These are phyloP conservation scores for Myanophis thanlyinensis DNA, from an alignment of 2,113 vertebrate genomes.

Conservation along the genomic window DNA sequence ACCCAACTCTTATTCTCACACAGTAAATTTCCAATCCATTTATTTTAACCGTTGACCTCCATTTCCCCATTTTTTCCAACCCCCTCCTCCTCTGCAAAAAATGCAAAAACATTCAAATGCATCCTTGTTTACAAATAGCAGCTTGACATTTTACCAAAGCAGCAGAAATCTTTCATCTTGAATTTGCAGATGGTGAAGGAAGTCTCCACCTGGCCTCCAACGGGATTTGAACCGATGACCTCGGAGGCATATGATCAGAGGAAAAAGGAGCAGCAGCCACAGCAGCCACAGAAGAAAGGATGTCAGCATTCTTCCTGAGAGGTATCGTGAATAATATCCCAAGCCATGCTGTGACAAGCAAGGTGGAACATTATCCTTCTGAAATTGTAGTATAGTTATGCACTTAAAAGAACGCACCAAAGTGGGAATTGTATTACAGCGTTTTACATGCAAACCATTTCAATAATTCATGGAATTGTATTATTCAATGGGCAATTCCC, in stretches of 20 bases:
- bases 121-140: constrained; percentile 13
- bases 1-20: not conserved
- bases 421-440: constrained; percentile 31
- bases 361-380: constrained; percentile 8
- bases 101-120: constrained; percentile 15
- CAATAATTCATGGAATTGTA: constrained; percentile 47
- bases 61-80: not conserved
- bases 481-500: constrained; percentile 33
- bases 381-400: not conserved
- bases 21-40: not conserved
- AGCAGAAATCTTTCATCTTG: constrained; percentile 4
- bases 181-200: constrained; percentile 60
- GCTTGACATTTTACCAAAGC: not conserved
- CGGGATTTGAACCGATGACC: constrained; percentile 48
- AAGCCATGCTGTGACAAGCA: not conserved
- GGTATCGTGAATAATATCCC: constrained; percentile 32
- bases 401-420: not conserved
- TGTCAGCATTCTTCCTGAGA: constrained; percentile 62
- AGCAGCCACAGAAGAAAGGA: constrained; percentile 32
- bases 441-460: not conserved
- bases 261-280: not conserved
- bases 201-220: constrained; percentile 60
- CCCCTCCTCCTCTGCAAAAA: not conserved
- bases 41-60: not conserved
- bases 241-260: constrained; percentile 10